phyloP scores from a whole-genome alignment of 64 coral and sea anemone species.

The Stichodactyla mertensii region DNA sequence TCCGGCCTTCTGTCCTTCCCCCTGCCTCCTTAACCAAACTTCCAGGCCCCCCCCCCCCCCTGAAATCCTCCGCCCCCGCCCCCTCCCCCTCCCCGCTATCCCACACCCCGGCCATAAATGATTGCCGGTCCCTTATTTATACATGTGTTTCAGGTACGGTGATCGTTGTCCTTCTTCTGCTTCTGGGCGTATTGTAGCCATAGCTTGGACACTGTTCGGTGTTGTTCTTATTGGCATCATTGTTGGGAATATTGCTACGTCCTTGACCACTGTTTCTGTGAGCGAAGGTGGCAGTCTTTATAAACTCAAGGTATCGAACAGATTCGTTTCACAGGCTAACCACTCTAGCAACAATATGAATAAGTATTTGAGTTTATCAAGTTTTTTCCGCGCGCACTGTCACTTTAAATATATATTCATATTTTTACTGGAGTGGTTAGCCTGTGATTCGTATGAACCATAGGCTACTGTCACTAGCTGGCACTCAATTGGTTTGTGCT shows the following conservation, averaged over 20 bases:
- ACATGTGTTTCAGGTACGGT: constrained; percentile 30
- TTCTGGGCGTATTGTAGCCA: constrained; percentile 13
- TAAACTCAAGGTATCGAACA: constrained; percentile 24
- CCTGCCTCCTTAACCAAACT: too few relatives aligned
- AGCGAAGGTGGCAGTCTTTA: constrained; percentile 31
- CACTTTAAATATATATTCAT: too few relatives aligned
- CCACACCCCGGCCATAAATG: background rate
- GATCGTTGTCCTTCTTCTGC: constrained; percentile 36
- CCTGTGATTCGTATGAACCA: too few relatives aligned
- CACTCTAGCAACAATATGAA: too few relatives aligned
- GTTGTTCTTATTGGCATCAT: constrained; percentile 41
- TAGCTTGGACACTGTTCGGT: constrained; percentile 41
- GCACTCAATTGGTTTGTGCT: too few relatives aligned
- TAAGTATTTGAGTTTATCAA: too few relatives aligned
- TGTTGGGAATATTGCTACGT: constrained; percentile 28
- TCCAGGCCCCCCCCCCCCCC: too few relatives aligned
- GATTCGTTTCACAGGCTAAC: background rate
- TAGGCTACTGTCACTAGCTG: too few relatives aligned
- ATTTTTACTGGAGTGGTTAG: too few relatives aligned
- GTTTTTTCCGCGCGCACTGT: too few relatives aligned
- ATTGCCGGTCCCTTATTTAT: background rate
- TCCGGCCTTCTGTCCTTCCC: too few relatives aligned
- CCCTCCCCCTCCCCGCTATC: too few relatives aligned
- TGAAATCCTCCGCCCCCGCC: background rate
- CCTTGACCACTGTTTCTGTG: constrained; percentile 26